These are phyloP conservation scores for Takifugu ocellatus DNA, from an alignment of 2,797 vertebrate genomes.

Conservation along the genomic window DNA sequence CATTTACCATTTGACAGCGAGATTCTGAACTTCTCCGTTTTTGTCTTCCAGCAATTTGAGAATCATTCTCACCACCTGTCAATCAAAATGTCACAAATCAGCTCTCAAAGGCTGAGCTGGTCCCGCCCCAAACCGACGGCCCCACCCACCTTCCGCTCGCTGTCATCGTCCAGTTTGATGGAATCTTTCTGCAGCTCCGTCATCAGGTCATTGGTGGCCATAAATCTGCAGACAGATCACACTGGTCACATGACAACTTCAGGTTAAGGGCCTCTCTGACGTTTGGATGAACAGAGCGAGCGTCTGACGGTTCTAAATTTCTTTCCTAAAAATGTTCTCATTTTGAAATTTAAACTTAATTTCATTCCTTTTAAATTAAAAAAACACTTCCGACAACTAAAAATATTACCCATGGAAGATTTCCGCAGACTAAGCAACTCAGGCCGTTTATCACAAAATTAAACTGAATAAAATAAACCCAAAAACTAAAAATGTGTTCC, in stretches of 20 bases:
- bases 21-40: conserved; percentile 98
- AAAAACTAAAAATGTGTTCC: no score
- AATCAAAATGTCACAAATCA: conserved; percentile 6
- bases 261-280: no score
- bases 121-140: not conserved
- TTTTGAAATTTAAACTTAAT: no score
- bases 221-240: conserved; percentile 80
- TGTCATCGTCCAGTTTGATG: conserved; percentile 98
- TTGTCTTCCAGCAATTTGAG: conserved; percentile 98
- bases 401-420: no score
- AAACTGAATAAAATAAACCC: no score
- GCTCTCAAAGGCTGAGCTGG: not conserved
- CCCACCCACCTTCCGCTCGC: conserved; percentile 86
- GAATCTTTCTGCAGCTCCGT: conserved; percentile 98
- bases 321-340: no score
- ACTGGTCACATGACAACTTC: not conserved
- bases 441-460: no score
- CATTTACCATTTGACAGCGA: conserved; percentile 97
- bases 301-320: no score
- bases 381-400: no score
- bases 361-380: no score
- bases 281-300: no score
- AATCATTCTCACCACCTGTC: conserved; percentile 96
- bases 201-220: conserved; percentile 99
- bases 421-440: no score